Percentiles rank a stretch among this genome's conserved stretches.
Conservation (phyloP, 2,888 invertebrate species). For the Pimpla rufipes region DNA sequence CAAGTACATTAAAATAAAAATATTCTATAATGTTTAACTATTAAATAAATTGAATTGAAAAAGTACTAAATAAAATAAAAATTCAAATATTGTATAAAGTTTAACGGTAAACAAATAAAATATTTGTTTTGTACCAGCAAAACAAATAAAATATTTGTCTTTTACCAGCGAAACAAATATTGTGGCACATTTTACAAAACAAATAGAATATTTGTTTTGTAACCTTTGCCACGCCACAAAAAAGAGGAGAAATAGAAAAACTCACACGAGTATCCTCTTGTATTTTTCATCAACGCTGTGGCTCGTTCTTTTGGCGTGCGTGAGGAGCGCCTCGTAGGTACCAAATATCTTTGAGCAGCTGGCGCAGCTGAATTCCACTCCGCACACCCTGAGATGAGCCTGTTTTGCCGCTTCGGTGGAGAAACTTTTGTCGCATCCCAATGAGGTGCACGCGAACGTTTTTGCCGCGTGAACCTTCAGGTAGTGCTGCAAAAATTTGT, state of each 20-base stretch:
- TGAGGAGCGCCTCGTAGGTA: slow-evolving; percentile 84
- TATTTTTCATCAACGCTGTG: slow-evolving; percentile 82
- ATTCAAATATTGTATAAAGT: no score
- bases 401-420: slow-evolving; percentile 83
- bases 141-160: no score
- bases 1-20: no score
- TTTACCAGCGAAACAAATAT: no score
- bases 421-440: slow-evolving; percentile 83
- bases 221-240: no score
- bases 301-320: slow-evolving; percentile 82
- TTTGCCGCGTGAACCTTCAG: slow-evolving; percentile 85
- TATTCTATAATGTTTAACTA: no score
- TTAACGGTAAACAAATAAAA: no score
- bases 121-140: no score
- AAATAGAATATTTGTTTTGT: background rate
- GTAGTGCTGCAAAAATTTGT: slow-evolving; percentile 83
- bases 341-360: slow-evolving; percentile 82
- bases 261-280: slow-evolving; percentile 77
- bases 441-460: slow-evolving; percentile 79
- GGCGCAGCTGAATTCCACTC: slow-evolving; percentile 82
- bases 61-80: no score
- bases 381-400: slow-evolving; percentile 83
- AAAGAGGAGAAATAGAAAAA: slow-evolving; percentile 36
- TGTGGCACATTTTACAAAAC: no score
- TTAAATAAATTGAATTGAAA: no score